Evolutionary conservation across 2,888 invertebrate species (phyloP), one percentile per base, ranked within the genome.

Genomic region (Cephus rjabovi): DNA sequence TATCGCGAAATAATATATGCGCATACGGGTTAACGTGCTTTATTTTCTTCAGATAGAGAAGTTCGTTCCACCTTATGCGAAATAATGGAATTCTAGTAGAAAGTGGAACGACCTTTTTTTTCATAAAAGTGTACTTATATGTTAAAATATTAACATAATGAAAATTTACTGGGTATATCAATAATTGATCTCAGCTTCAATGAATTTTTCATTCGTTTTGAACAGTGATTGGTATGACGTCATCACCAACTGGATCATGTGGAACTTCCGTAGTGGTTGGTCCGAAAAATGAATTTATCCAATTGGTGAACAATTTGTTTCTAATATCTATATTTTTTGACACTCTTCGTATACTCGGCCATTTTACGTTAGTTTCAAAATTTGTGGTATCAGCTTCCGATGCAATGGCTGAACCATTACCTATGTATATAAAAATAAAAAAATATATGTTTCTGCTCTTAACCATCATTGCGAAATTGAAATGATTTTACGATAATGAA

Each of bases 191-290:
- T 56, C 23, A 56, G 40, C 40, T 6, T 9, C 23, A 6, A 15
- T 23, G 23, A 23, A 23, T 15, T 23, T 56, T 56, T 56, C 40
- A 56, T 56, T 56, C 15, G 40, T 56, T 56, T 40, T 56, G 0
- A 56, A 56, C 23, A 23, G 40, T 56, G 15, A 56, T 31, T 23
- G 75, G 56, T 30, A 12, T 15, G 34, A 75, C 75, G 71, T 80
- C 80, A n/a, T 68, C 70, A n/a, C 76, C 78, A 37, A 80, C 69
- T n/a, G 77, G 78, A 75, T 81, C 81, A 23, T 77, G 76, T 12
- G 81, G 81, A 71, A 81, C 71, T 78, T 81, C 80, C 6, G 79
- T 78, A 12, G 76, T n/a, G 1, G 74, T 30, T 40, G 76, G 40
- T 69, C 37, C 77, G 23, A 79, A 23, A 33, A 81, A 69, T 35